These are phyloP conservation scores for Darwinula stevensoni DNA, from an alignment of 2,888 invertebrate species.

Conservation along the genomic window DNA sequence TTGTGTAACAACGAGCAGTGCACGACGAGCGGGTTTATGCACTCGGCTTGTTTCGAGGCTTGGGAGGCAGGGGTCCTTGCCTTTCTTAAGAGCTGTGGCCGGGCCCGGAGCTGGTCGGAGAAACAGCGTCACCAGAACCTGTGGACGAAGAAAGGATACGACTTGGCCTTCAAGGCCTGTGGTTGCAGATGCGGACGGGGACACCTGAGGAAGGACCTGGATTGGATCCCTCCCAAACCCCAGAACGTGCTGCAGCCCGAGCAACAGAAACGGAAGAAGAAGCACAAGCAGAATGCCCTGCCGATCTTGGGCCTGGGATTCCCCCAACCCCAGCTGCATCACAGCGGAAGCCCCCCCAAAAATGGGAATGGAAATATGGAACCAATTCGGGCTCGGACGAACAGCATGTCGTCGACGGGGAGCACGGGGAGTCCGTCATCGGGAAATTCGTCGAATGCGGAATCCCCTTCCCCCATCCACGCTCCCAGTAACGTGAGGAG, in stretches of 20 bases:
- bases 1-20: slow-evolving; percentile 85
- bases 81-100: slow-evolving; percentile 61
- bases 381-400: slow-evolving; percentile 13
- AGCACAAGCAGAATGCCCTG: slow-evolving; percentile 31
- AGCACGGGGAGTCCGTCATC: slow-evolving; percentile 5
- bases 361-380: slow-evolving; percentile 3
- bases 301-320: slow-evolving; percentile 19
- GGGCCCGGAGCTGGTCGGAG: slow-evolving; percentile 82
- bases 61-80: slow-evolving; percentile 73
- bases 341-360: slow-evolving; percentile 10
- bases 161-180: slow-evolving; percentile 78
- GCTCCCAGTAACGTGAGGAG: too few relatives aligned
- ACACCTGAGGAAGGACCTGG: slow-evolving; percentile 72
- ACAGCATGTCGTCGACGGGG: slow-evolving; percentile 17
- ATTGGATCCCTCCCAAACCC: slow-evolving; percentile 48
- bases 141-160: slow-evolving; percentile 94
- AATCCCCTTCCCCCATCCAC: not conserved
- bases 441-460: not conserved
- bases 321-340: slow-evolving; percentile 13
- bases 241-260: slow-evolving; percentile 11
- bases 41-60: slow-evolving; percentile 73
- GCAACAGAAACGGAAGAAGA: slow-evolving; percentile 33
- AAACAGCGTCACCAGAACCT: slow-evolving; percentile 74
- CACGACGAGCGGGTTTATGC: slow-evolving; percentile 66
- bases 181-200: slow-evolving; percentile 76